Percentiles rank a stretch among this genome's conserved stretches.
Evolutionary conservation across 2,797 vertebrate genomes (phyloP).

Genomic region (Anableps anableps): DNA sequence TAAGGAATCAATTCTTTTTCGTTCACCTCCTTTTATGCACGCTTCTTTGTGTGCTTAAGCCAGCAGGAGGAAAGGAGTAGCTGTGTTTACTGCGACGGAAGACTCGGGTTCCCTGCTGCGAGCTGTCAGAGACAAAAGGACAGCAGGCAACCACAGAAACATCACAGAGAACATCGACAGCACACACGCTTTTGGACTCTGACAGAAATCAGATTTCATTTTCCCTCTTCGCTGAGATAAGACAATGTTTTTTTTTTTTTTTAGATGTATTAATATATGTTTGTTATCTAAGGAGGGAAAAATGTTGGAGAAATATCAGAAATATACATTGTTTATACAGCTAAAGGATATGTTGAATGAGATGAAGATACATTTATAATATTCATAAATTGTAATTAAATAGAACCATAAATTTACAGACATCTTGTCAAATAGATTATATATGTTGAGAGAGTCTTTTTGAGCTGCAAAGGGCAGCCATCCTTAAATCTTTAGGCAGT

Average conservation of each 20-base stretch:
- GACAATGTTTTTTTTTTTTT: not conserved
- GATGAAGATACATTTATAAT: not conserved
- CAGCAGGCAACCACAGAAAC: conserved; percentile 28
- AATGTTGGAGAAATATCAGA: not conserved
- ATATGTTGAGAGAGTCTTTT: not conserved
- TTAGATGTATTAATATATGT: not conserved
- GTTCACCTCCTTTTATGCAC: conserved; percentile 38
- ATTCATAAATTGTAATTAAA: not conserved
- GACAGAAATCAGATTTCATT: not conserved
- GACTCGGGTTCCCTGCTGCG: conserved; percentile 33
- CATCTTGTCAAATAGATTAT: not conserved
- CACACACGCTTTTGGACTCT: not conserved
- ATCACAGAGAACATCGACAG: conserved; percentile 7
- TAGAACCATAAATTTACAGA: not conserved
- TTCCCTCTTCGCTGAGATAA: not conserved
- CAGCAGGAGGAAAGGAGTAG: not conserved
- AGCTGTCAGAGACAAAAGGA: conserved; percentile 41
- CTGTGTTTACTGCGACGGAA: conserved; percentile 37
- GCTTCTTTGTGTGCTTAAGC: conserved; percentile 33
- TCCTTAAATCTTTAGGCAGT: not conserved
- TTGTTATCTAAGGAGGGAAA: not conserved
- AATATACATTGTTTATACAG: not conserved
- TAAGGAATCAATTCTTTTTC: conserved; percentile 53
- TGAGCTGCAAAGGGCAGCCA: not conserved
- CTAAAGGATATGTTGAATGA: not conserved